phyloP scores from a whole-genome alignment of 2,113 vertebrate species.

The Alligator sinensis region DNA sequence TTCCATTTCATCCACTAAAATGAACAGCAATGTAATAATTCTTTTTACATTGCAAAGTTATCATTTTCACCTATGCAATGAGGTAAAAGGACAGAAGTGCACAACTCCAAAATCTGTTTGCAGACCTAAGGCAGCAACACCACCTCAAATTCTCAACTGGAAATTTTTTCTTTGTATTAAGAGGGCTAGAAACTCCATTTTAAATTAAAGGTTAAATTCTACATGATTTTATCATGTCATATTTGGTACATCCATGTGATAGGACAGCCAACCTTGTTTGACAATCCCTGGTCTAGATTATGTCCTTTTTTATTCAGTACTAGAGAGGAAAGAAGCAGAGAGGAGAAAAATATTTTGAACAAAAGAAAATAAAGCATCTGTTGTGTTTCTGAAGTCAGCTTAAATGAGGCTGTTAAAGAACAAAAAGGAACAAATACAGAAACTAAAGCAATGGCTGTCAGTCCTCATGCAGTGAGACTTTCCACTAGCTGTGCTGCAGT shows the following conservation, averaged over 20 bases:
- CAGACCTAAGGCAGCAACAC: neutral
- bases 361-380: too few species aligned
- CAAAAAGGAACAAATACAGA: too few species aligned
- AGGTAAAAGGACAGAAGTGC: neutral
- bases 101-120: neutral
- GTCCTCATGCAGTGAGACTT: too few species aligned
- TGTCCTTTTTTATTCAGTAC: too few species aligned
- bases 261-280: neutral
- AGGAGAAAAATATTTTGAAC: too few species aligned
- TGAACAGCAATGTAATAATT: slow-evolving; percentile 6
- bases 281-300: neutral
- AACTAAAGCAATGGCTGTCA: too few species aligned
- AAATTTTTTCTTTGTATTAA: neutral
- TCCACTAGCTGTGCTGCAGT: too few species aligned
- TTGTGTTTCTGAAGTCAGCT: too few species aligned
- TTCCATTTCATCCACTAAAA: neutral
- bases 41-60: neutral
- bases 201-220: neutral
- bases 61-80: neutral
- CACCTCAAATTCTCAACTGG: neutral
- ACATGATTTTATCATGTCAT: neutral
- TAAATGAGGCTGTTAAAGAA: too few species aligned
- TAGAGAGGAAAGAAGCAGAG: too few species aligned
- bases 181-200: neutral
- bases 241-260: neutral